Base-by-base conservation (phyloP, 2,797 vertebrate species). In the Phataginus tricuspis region DNA sequence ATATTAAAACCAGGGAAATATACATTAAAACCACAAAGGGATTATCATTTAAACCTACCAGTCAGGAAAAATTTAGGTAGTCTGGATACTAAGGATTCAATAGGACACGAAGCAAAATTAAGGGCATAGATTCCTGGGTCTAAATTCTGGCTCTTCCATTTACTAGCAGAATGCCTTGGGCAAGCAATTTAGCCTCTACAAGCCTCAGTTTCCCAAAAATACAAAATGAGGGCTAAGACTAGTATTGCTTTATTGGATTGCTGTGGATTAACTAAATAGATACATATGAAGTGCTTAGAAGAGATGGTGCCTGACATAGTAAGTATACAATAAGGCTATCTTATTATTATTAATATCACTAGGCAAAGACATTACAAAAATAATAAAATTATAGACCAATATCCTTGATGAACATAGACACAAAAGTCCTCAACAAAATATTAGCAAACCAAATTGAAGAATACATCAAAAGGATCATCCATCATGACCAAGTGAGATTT, bases 91-190 rank as follows among this genome's bases (percentile, higher is more conserved):
- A 92, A 57, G 15, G 2, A 25, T 72, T 90, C 27, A 53, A 55
- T 18, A 39, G 3, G 19, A 94, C 25, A 1, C 39, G 55, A 78
- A 94, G 21, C 1, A 14, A 82, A 72, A 72, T 8, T 78, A 94
- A 96, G 63, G 49, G 19, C 34, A 42, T 37, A 90, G 75, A 59
- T 55, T 78, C 77, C 42, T 78, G 8, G 39, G 39, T 45, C 66
- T 66, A 78, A 90, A 93, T 83, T 59, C 53, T 83, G 29, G n/a
- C 57, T 92, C 77, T 86, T 83, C 31, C 15, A 39, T 59, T 82
- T 71, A 66, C 34, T 37, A 87, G 42, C 13, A 72, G 39, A 89
- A 85, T 25, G 51, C 25, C 4, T 21, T 29, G 10, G 27, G 64
- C 12, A 71, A 83, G 49, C n/a, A 72, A 74, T 7, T 83, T 55